Percentiles rank a stretch among this genome's conserved stretches.
phyloP scores from a whole-genome alignment of 2,797 vertebrate genomes.

The Alca torda region DNA sequence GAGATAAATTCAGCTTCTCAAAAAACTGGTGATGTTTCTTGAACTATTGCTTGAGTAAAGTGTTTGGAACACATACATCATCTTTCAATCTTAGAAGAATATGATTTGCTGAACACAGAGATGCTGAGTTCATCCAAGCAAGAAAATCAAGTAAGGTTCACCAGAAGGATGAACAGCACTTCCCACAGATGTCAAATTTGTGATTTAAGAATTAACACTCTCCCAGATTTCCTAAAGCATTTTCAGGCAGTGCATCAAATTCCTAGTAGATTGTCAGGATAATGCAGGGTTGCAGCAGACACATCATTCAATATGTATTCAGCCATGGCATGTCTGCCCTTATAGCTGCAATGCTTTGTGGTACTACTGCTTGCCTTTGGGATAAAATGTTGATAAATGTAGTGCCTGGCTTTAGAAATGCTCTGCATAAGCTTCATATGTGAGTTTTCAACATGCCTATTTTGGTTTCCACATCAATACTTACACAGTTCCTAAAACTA shows the following conservation, averaged over 20 bases:
- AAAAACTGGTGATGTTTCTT: neutral
- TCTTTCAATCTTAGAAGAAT: neutral
- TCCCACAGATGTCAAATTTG: neutral
- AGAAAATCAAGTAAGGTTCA: conserved; percentile 15
- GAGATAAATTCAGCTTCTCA: neutral
- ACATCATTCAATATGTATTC: neutral
- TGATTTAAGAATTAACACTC: conserved; percentile 34
- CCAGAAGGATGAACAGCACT: neutral
- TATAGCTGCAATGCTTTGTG: neutral
- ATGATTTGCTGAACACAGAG: conserved; percentile 16
- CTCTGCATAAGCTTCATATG: neutral
- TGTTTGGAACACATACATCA: neutral
- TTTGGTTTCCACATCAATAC: neutral
- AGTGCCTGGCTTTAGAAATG: neutral
- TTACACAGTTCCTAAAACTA: neutral
- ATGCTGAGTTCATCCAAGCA: neutral
- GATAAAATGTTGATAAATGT: neutral
- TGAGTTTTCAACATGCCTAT: neutral
- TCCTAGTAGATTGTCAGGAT: neutral
- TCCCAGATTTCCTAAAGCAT: neutral
- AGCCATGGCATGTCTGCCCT: neutral
- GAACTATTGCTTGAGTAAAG: neutral
- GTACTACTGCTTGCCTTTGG: neutral
- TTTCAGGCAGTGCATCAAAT: conserved; percentile 17
- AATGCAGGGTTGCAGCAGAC: neutral